Conservation (phyloP, 2,113 vertebrate genomes). For the Columbina picui region DNA sequence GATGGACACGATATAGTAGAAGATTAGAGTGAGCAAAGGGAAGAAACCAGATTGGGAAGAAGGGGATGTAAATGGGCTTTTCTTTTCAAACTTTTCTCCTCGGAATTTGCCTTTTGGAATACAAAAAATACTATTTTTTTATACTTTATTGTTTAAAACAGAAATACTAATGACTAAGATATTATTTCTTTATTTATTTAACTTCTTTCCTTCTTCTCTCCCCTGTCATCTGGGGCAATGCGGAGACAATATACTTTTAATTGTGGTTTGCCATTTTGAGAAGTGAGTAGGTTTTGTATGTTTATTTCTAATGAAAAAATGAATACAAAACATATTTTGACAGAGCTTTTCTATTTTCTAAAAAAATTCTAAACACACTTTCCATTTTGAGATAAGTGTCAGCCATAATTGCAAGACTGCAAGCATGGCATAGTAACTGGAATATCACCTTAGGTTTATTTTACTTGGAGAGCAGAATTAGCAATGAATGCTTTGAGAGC, state of each 20-base stretch:
- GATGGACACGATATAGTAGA: not conserved
- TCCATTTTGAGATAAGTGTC: not conserved
- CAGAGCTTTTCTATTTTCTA: not conserved
- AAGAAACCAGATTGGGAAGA: not conserved
- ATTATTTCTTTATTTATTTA: not conserved
- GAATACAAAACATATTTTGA: not conserved
- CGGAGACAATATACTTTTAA: not conserved
- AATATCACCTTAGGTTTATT: not conserved
- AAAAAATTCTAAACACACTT: not conserved
- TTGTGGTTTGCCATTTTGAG: not conserved
- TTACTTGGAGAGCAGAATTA: not conserved
- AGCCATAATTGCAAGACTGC: not conserved
- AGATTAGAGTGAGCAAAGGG: not conserved
- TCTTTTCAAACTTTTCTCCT: not conserved
- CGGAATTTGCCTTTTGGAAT: not conserved
- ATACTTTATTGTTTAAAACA: not conserved
- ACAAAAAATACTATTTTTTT: not conserved
- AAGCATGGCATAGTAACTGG: not conserved
- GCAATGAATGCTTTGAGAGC: not conserved
- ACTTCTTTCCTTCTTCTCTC: not conserved
- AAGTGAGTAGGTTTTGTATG: not conserved
- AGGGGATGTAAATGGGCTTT: not conserved
- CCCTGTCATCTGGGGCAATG: not conserved
- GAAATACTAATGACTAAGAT: not conserved
- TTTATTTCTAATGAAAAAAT: not conserved